Evolutionary conservation across 2,113 vertebrate species (phyloP).

Genomic region (Macroglossus sobrinus): DNA sequence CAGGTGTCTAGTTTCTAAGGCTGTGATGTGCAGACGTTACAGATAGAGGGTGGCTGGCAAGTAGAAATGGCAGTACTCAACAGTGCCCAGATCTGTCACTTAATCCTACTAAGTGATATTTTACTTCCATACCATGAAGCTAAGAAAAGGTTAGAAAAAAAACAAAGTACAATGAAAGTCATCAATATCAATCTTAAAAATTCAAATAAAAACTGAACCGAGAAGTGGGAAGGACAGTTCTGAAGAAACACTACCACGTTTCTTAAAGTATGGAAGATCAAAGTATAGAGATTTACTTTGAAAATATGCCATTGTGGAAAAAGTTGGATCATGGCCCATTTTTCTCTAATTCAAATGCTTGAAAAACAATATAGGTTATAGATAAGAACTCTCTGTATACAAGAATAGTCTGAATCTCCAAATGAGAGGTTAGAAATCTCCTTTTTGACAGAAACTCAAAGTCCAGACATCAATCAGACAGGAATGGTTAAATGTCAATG

Average conservation of each 20-base stretch:
- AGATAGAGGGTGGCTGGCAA: neutral
- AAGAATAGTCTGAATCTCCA: neutral
- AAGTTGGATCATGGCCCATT: neutral
- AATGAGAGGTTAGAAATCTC: neutral
- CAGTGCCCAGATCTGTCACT: neutral
- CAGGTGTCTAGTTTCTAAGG: neutral
- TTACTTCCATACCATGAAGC: neutral
- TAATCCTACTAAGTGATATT: neutral
- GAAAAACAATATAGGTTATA: neutral
- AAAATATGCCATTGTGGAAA: neutral
- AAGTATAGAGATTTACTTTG: neutral
- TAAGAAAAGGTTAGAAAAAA: constrained; percentile 13
- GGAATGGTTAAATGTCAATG: neutral
- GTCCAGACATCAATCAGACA: neutral
- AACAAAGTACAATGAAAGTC: neutral
- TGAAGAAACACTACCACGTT: neutral
- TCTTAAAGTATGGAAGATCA: neutral
- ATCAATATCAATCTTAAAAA: neutral
- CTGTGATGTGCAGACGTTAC: neutral
- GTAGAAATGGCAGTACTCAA: neutral
- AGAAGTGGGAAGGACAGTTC: neutral
- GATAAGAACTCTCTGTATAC: neutral
- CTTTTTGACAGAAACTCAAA: neutral
- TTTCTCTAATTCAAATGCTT: neutral
- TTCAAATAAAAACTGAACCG: neutral